Evolutionary conservation across 2,113 vertebrate species (phyloP).

Genomic region (Zosterops borbonicus): DNA sequence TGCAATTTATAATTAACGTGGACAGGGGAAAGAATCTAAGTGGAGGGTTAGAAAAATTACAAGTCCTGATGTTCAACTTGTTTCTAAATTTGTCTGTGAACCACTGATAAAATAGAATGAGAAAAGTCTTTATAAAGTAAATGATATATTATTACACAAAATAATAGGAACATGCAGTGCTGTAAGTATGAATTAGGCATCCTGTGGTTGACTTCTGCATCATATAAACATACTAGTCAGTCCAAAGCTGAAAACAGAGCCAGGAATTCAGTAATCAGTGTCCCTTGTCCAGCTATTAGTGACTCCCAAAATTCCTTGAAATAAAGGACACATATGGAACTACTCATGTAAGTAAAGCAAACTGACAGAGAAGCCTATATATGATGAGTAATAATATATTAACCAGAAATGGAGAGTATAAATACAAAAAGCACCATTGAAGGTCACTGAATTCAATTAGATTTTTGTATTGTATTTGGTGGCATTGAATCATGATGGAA

Average conservation of each 20-base stretch:
- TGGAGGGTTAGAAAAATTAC: slow-evolving; percentile 43
- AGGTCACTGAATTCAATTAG: neutral
- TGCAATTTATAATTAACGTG: slow-evolving; percentile 26
- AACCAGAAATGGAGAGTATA: neutral
- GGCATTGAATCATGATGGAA: neutral
- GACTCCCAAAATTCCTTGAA: neutral
- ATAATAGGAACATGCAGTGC: slow-evolving; percentile 59
- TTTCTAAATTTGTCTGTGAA: slow-evolving; percentile 63
- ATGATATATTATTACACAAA: slow-evolving; percentile 74
- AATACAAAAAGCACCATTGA: neutral
- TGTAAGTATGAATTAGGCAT: slow-evolving; percentile 70
- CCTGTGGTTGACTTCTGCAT: slow-evolving; percentile 63
- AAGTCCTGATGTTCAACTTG: slow-evolving; percentile 16
- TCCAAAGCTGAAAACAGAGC: slow-evolving; percentile 16
- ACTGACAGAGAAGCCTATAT: neutral
- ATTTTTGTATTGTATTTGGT: neutral
- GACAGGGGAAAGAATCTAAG: neutral
- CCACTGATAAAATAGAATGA: slow-evolving; percentile 63
- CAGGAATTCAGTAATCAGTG: slow-evolving; percentile 12
- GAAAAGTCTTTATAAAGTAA: slow-evolving; percentile 61
- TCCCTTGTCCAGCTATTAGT: slow-evolving; percentile 10
- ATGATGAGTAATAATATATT: neutral
- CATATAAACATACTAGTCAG: slow-evolving; percentile 30
- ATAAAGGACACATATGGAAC: neutral
- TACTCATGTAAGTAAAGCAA: neutral